Evolutionary conservation across 2,113 vertebrate species (phyloP).

Genomic region (Chlamydotis undulata): DNA sequence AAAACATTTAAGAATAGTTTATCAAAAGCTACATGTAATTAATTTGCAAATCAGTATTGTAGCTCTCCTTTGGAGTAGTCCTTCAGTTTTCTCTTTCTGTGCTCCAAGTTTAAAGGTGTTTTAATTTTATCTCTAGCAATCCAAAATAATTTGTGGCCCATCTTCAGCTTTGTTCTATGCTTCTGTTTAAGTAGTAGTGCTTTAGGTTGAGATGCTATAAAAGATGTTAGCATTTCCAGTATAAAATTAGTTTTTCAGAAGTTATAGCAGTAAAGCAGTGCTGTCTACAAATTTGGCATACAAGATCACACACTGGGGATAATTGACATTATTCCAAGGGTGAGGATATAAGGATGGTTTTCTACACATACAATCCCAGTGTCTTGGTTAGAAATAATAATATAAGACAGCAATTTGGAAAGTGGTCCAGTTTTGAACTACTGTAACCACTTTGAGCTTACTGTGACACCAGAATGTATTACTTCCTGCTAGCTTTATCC

Average conservation of each 20-base stretch:
- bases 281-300: not conserved
- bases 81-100: not conserved
- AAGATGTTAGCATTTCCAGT: not conserved
- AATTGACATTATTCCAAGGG: not conserved
- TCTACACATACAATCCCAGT: not conserved
- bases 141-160: not conserved
- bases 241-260: not conserved
- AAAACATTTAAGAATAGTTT: not conserved
- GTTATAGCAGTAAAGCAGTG: not conserved
- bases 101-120: not conserved
- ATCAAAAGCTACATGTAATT: not conserved
- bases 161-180: not conserved
- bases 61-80: not conserved
- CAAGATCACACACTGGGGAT: not conserved
- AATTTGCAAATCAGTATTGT: not conserved
- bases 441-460: not conserved
- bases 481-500: not conserved
- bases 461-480: not conserved
- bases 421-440: not conserved
- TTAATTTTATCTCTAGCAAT: not conserved
- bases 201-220: not conserved
- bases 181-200: not conserved
- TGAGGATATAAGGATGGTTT: not conserved
- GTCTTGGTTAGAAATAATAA: not conserved
- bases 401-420: not conserved